These are phyloP conservation scores for Chiroxiphia lanceolata DNA, from an alignment of 2,797 vertebrate species.

Conservation along the genomic window DNA sequence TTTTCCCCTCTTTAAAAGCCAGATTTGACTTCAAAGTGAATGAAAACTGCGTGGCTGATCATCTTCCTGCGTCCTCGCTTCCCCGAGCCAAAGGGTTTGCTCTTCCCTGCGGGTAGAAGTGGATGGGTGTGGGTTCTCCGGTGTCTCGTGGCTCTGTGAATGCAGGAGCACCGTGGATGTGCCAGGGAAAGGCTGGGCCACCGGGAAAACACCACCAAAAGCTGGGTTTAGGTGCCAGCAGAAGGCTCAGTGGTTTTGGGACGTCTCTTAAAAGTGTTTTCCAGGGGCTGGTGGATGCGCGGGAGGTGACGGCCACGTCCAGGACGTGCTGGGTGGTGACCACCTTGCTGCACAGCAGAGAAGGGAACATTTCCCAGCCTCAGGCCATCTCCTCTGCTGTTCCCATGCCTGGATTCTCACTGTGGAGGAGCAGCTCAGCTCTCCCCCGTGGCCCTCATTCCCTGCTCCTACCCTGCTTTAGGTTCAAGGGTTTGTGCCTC, in stretches of 20 bases:
- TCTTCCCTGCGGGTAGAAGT: neutral
- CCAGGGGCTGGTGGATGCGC: neutral
- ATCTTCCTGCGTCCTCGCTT: neutral
- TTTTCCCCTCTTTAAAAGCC: neutral
- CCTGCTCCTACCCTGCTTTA: neutral
- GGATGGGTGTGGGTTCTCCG: neutral
- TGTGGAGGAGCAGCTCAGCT: neutral
- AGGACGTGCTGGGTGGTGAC: too few relatives aligned
- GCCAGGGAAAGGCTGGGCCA: neutral
- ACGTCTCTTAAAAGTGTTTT: neutral
- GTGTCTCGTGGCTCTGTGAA: neutral
- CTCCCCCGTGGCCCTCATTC: accelerated
- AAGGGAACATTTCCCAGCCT: neutral
- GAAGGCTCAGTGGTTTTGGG: accelerated
- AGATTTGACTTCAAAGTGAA: slow-evolving; percentile 22
- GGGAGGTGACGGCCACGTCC: accelerated
- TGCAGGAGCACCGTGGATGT: neutral
- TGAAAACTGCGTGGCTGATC: neutral
- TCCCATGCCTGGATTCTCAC: accelerated
- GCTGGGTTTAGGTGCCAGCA: too few relatives aligned
- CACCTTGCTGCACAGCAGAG: neutral
- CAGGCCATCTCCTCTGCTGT: accelerated
- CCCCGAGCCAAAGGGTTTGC: neutral
- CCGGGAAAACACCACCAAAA: accelerated
- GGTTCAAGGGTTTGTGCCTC: neutral